Evolutionary conservation across 2,113 vertebrate genomes (phyloP), one percentile per base, ranked within the genome.

Genomic region (Myiozetetes cayanensis): DNA sequence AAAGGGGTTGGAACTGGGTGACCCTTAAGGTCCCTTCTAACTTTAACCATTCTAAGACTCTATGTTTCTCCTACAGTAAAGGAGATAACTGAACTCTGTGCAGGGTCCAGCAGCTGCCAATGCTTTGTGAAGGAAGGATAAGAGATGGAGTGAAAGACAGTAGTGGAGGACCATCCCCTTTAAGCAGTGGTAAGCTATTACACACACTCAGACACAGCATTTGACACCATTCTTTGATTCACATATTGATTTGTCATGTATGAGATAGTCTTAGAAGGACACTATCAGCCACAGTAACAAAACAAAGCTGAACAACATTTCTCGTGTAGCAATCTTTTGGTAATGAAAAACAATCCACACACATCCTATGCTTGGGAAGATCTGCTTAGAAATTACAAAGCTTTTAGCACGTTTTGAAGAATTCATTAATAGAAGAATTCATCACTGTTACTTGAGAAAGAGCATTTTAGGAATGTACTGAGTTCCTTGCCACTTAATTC

Each of bases 231-330:
- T n/a, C 25, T 75, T 50, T 56, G 24, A 46, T 25, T 75, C 18
- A 75, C 0, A 0, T 44, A 74, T 3, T 35, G 28, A 31, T 80
- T 75, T 56, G 1, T 59, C 47, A 22, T 0, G 1, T 31, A 47
- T 31, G 9, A 84, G 22, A 53, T 1, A 16, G 27, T 16, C 59
- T 56, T 39, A 35, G 46, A 83, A 44, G 33, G 21, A 80, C 12
- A 25, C 6, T 28, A 44, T 12, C 59, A 80, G 35, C 20, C 55
- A 71, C 22, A 71, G 13, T 18, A 72, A 65, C 5, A 78, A 53
- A 94, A 27, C 5, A 49, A 39, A 0, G 0, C n/a, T n/a, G 28
- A 83, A 77, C 17, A 86, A 28, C 8, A 30, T 24, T 37, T 85
- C 14, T 27, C 20, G 33, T 8, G 4, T 3, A 65, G 15, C 9